phyloP scores from a whole-genome alignment of 2,888 invertebrate species.

The Gymnosoma rotundatum region DNA sequence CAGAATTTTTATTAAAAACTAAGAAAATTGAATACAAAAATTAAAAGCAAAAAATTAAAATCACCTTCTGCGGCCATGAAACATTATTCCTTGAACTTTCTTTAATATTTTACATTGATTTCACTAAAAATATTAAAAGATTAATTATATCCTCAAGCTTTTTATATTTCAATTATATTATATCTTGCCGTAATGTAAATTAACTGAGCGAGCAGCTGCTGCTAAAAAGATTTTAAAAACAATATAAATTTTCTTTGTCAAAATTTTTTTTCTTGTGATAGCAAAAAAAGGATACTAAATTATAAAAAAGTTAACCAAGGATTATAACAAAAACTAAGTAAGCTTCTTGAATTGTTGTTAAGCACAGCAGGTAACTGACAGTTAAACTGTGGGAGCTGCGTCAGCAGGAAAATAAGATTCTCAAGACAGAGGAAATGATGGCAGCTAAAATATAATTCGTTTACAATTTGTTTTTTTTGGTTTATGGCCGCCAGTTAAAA shows the following conservation, averaged over 20 bases:
- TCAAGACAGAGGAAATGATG: background rate
- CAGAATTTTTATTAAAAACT: no score
- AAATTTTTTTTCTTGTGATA: background rate
- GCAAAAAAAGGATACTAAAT: background rate
- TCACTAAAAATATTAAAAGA: background rate
- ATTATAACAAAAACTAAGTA: conserved; percentile 30
- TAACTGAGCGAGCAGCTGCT: background rate
- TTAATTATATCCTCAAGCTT: conserved; percentile 18
- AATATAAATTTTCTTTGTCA: background rate
- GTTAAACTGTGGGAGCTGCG: no score
- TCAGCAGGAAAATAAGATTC: background rate
- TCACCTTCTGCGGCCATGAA: no score
- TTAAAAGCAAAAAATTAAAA: no score
- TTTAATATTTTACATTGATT: background rate
- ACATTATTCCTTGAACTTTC: background rate
- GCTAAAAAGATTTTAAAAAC: background rate
- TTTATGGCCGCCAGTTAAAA: conserved; percentile 14
- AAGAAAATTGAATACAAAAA: no score
- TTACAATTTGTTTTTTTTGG: conserved; percentile 15
- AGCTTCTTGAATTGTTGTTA: conserved; percentile 21
- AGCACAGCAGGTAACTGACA: conserved; percentile 14
- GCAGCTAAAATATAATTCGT: conserved; percentile 12
- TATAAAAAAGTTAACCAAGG: conserved; percentile 10
- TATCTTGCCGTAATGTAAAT: background rate
- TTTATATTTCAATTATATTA: conserved; percentile 40